phyloP scores from a whole-genome alignment of 2,113 vertebrate genomes.

The Paracanthobrama guichenoti region DNA sequence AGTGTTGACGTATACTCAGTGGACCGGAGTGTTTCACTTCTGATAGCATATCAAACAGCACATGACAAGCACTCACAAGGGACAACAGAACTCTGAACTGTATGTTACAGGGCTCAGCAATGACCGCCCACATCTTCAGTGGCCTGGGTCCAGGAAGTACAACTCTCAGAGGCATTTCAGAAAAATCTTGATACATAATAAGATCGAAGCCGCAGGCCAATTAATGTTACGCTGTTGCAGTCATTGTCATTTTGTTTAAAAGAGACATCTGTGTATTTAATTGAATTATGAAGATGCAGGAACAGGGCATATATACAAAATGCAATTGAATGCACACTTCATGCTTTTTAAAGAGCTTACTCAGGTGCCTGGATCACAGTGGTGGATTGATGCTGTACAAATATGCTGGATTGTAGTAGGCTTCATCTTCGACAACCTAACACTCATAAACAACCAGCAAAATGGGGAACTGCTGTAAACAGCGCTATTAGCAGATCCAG shows the following conservation, averaged over 20 bases:
- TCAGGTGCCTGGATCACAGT: not conserved
- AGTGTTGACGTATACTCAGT: slow-evolving; percentile 31
- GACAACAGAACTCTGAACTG: slow-evolving; percentile 7
- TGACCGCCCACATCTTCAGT: not conserved
- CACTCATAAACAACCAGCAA: not conserved
- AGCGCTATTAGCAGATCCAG: not conserved
- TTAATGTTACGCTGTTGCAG: not conserved
- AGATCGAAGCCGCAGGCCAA: not conserved
- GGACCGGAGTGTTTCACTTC: not conserved
- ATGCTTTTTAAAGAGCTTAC: not conserved
- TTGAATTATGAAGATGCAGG: not conserved
- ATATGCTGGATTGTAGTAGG: not conserved
- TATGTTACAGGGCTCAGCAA: not conserved
- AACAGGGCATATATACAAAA: not conserved
- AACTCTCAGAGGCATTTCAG: not conserved
- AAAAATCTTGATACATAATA: not conserved
- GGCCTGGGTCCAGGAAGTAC: not conserved
- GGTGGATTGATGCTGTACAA: not conserved
- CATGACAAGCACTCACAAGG: not conserved
- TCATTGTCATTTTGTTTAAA: not conserved
- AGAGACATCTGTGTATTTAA: not conserved
- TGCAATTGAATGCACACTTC: not conserved
- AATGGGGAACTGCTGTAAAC: not conserved
- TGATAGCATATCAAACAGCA: slow-evolving; percentile 16
- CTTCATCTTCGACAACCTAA: not conserved